Conservation (phyloP, 2,888 invertebrate genomes). For the Parnassius apollo region DNA sequence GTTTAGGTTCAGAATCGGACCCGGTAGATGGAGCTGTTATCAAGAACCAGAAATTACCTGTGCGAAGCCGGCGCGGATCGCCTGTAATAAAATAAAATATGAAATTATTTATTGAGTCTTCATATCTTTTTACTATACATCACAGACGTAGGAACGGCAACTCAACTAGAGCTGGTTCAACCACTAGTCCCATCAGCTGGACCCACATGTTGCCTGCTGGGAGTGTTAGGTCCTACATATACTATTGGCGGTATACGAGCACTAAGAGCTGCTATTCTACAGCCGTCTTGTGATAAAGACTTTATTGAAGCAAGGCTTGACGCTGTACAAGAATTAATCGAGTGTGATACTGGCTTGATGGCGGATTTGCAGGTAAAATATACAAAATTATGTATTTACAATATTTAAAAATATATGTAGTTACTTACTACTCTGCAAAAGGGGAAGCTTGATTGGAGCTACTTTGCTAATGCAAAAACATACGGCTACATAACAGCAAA, state of each 20-base stretch:
- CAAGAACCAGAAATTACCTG: too few species aligned
- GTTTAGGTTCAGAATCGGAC: too few species aligned
- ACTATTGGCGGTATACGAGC: conserved; percentile 86
- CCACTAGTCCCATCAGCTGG: conserved; percentile 74
- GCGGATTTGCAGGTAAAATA: conserved; percentile 81
- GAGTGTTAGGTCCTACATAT: conserved; percentile 68
- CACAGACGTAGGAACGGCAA: conserved; percentile 90
- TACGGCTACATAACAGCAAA: too few species aligned
- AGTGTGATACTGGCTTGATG: conserved; percentile 84
- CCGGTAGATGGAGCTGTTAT: too few species aligned
- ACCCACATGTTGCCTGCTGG: conserved; percentile 66
- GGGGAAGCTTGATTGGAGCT: too few species aligned
- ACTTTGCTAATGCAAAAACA: too few species aligned
- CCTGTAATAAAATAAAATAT: too few species aligned
- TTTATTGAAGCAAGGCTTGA: conserved; percentile 86
- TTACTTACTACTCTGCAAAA: too few species aligned
- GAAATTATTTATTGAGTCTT: background rate
- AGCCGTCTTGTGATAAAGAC: conserved; percentile 86
- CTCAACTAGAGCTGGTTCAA: conserved; percentile 86
- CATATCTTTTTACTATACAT: background rate
- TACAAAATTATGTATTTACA: background rate
- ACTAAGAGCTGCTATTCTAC: conserved; percentile 89
- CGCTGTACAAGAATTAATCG: conserved; percentile 88
- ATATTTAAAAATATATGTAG: too few species aligned
- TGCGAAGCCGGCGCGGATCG: too few species aligned